These are phyloP conservation scores for Nowickia ferox DNA, from an alignment of 2,888 invertebrate genomes.

Conservation along the genomic window DNA sequence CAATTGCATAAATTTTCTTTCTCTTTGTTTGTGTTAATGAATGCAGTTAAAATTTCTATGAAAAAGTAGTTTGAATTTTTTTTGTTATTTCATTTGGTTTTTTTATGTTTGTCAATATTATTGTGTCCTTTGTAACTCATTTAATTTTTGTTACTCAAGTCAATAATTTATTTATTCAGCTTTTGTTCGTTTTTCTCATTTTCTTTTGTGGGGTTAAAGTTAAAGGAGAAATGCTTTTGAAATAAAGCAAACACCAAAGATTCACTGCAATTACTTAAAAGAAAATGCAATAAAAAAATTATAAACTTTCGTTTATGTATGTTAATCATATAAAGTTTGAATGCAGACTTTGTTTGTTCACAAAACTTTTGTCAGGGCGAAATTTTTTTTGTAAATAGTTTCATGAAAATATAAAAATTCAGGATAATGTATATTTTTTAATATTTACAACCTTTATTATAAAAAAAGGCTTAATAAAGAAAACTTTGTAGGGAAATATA, in stretches of 20 bases:
- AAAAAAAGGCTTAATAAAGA: too few species aligned
- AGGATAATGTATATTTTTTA: too few species aligned
- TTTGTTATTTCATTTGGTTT: neutral
- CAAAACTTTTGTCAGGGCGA: too few species aligned
- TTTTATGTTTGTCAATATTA: neutral
- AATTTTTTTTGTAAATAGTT: too few species aligned
- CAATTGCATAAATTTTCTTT: neutral
- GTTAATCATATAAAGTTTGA: too few species aligned
- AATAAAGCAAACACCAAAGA: neutral
- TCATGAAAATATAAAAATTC: too few species aligned
- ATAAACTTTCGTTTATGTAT: too few species aligned
- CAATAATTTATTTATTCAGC: slow-evolving; percentile 9
- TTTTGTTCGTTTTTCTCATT: neutral
- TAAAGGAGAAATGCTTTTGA: neutral
- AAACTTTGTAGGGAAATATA: too few species aligned
- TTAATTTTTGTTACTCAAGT: slow-evolving; percentile 1
- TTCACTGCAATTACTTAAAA: too few species aligned
- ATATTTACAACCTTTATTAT: too few species aligned
- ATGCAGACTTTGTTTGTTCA: too few species aligned
- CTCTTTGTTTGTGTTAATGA: neutral
- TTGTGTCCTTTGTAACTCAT: neutral
- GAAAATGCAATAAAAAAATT: too few species aligned
- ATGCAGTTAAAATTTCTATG: neutral
- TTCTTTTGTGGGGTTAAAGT: neutral
- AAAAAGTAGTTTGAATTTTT: slow-evolving; percentile 29